phyloP scores from a whole-genome alignment of 2,797 vertebrate species.

The Martes flavigula region DNA sequence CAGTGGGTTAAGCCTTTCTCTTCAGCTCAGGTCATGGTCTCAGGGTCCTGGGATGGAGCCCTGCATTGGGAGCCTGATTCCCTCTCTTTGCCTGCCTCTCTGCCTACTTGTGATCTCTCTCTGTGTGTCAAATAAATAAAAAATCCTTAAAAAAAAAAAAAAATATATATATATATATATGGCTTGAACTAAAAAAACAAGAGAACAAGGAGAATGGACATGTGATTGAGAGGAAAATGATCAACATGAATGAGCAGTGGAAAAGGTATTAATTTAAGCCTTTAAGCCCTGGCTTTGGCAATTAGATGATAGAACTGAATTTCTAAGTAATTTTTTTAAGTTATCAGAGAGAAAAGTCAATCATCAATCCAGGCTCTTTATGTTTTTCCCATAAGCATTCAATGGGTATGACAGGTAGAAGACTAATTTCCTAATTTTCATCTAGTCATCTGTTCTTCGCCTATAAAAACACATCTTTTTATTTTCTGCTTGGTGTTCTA shows the following conservation, averaged over 20 bases:
- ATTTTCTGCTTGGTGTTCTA: background rate
- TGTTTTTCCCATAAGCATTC: background rate
- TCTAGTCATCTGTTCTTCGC: background rate
- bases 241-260: background rate
- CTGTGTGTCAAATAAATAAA: too few species aligned
- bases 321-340: slow-evolving; percentile 11
- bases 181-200: background rate
- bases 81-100: too few species aligned
- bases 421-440: slow-evolving; percentile 34
- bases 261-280: background rate
- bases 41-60: too few species aligned
- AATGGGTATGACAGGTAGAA: background rate
- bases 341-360: background rate
- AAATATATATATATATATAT: background rate
- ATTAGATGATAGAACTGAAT: background rate
- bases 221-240: background rate
- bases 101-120: too few species aligned
- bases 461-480: background rate
- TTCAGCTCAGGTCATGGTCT: too few species aligned
- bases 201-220: background rate
- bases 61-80: too few species aligned
- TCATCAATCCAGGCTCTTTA: background rate
- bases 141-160: too few species aligned
- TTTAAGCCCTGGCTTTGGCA: background rate
- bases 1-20: too few species aligned